Evolutionary conservation across 2,888 invertebrate genomes (phyloP).

Genomic region (Diploptera punctata): DNA sequence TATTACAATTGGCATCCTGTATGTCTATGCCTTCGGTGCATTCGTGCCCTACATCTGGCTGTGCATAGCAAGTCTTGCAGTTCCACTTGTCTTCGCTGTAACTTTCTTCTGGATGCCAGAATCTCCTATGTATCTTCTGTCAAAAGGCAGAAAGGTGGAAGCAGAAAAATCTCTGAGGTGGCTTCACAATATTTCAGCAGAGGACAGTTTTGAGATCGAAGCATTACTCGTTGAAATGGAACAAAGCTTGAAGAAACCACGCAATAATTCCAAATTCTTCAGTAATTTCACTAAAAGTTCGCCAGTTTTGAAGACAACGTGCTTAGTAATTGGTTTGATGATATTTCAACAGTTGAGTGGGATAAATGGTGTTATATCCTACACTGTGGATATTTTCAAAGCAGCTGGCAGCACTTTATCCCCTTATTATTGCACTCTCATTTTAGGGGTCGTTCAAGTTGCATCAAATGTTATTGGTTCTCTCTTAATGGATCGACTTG

Average conservation of each 20-base stretch:
- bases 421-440: constrained; percentile 54
- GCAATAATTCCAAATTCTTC: not conserved
- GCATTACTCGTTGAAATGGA: constrained; percentile 72
- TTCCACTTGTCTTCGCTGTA: constrained; percentile 69
- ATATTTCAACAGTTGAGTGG: constrained; percentile 53
- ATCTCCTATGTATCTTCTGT: constrained; percentile 74
- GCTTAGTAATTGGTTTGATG: constrained; percentile 67
- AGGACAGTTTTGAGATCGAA: constrained; percentile 68
- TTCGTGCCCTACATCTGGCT: constrained; percentile 72
- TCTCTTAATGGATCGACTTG: constrained; percentile 78
- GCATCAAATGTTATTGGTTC: constrained; percentile 72
- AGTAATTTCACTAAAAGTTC: constrained; percentile 48
- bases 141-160: constrained; percentile 57
- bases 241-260: constrained; percentile 49
- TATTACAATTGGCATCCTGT: constrained; percentile 68
- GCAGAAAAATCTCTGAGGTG: constrained; percentile 69
- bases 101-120: constrained; percentile 77
- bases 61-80: constrained; percentile 68
- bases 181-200: constrained; percentile 63
- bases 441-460: constrained; percentile 51
- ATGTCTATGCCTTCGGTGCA: constrained; percentile 77
- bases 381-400: constrained; percentile 53
- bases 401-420: constrained; percentile 57
- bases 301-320: constrained; percentile 70
- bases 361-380: constrained; percentile 51